These are phyloP conservation scores for Silurus aristotelis DNA, from an alignment of 2,797 vertebrate genomes.

Conservation along the genomic window DNA sequence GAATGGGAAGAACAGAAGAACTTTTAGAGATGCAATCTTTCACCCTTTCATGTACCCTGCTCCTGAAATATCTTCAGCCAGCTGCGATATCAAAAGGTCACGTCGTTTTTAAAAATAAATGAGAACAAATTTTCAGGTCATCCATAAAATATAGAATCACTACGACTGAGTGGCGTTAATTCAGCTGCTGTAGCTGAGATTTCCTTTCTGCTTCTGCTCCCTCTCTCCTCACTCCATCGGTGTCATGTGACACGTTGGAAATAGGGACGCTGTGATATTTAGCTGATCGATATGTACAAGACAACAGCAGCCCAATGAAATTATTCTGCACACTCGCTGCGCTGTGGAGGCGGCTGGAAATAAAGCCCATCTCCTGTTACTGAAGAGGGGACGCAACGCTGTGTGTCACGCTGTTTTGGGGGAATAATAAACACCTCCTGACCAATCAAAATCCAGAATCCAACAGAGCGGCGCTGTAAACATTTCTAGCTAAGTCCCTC, in stretches of 20 bases:
- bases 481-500: background rate
- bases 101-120: background rate
- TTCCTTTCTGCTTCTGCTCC: conserved; percentile 15
- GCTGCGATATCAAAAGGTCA: conserved; percentile 1
- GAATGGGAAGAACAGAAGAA: background rate
- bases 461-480: background rate
- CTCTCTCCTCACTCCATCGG: conserved; percentile 47
- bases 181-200: conserved; percentile 16
- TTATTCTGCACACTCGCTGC: conserved; percentile 49
- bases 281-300: conserved; percentile 56
- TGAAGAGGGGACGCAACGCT: background rate
- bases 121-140: background rate
- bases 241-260: conserved; percentile 33
- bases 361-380: conserved; percentile 40
- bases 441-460: background rate
- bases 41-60: no score
- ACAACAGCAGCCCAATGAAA: conserved; percentile 51
- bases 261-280: conserved; percentile 31
- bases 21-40: background rate
- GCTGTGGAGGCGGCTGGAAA: conserved; percentile 42
- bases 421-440: background rate
- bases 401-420: background rate
- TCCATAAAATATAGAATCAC: background rate
- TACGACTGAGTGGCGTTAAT: background rate
- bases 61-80: background rate